A percentile compares a stretch with the other conserved stretches of the same genome.
Evolutionary conservation across 2,113 vertebrate genomes (phyloP).

Genomic region (Corvus cornix): DNA sequence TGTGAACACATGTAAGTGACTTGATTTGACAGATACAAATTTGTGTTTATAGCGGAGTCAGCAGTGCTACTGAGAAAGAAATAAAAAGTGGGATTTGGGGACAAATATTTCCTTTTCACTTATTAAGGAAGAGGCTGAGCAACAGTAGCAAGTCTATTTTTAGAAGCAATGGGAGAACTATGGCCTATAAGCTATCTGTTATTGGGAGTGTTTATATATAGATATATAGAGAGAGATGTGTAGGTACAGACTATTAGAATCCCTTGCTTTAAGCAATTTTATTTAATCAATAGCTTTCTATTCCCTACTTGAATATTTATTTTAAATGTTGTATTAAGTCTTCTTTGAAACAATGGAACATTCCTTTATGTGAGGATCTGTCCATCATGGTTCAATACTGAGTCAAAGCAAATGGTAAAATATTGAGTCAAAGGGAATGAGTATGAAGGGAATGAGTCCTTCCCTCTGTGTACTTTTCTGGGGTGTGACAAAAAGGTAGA

Average conservation of each 20-base stretch:
- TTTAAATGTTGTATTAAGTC: background rate
- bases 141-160: background rate
- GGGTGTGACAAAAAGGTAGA: slow-evolving; percentile 20
- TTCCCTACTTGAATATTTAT: background rate
- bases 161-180: background rate
- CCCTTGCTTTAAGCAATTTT: background rate
- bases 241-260: background rate
- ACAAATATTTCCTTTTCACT: background rate
- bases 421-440: background rate
- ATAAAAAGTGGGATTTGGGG: background rate
- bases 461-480: slow-evolving; percentile 27
- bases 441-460: slow-evolving; percentile 1
- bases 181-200: background rate
- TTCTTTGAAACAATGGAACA: background rate
- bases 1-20: background rate
- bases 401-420: background rate
- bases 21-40: background rate
- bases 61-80: background rate
- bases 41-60: background rate
- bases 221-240: background rate
- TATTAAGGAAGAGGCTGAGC: background rate
- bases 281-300: background rate
- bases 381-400: background rate
- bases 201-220: background rate
- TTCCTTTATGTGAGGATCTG: background rate